Percentiles rank a stretch among this genome's conserved stretches.
phyloP scores from a whole-genome alignment of 2,797 vertebrate species.

The Cossypha polioptera region DNA sequence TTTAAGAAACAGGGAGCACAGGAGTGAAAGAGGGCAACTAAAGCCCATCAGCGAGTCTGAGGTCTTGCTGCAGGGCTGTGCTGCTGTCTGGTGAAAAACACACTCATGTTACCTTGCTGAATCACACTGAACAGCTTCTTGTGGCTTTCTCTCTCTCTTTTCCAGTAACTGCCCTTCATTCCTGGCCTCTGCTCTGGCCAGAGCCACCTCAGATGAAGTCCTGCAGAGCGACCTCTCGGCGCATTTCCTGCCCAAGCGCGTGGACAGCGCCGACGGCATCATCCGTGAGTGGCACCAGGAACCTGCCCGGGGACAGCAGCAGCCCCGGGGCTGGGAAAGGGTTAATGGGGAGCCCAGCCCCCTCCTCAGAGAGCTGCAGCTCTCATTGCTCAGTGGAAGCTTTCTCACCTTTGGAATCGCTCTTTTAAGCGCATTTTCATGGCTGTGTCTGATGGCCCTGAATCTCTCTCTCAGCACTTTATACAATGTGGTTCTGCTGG shows the following conservation, averaged over 20 bases:
- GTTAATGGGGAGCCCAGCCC: not conserved
- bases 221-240: constrained; percentile 90
- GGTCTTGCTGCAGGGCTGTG: not conserved
- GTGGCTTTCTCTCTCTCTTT: constrained; percentile 1
- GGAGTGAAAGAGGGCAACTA: not conserved
- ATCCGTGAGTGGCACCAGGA: constrained; percentile 81
- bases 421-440: not conserved
- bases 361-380: not conserved
- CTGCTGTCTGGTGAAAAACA: not conserved
- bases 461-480: not conserved
- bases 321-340: accelerated
- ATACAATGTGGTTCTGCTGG: not conserved
- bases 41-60: not conserved
- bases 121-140: constrained; percentile 14
- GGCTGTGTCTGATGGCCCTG: not conserved
- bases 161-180: constrained; percentile 88
- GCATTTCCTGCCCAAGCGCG: constrained; percentile 83
- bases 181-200: constrained; percentile 91
- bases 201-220: constrained; percentile 90
- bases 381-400: not conserved
- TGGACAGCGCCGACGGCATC: constrained; percentile 85
- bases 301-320: not conserved
- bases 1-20: not conserved
- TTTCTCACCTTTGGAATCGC: not conserved
- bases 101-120: not conserved